A percentile compares a stretch with the other conserved stretches of the same genome.
These are phyloP conservation scores for Acleris sparsana DNA, from an alignment of 2,888 invertebrate species.

Conservation along the genomic window DNA sequence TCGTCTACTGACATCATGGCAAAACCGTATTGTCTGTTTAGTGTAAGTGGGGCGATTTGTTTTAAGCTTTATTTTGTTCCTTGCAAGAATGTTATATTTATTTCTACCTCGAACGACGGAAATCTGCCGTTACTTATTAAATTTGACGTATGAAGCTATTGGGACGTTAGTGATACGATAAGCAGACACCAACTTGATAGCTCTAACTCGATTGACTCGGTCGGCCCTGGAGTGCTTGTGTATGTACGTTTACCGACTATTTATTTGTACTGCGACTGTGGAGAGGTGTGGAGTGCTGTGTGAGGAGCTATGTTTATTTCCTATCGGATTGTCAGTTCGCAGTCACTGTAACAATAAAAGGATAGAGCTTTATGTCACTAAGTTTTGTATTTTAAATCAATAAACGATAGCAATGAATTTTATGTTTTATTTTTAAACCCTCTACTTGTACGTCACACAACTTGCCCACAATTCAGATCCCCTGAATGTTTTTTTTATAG, in stretches of 20 bases:
- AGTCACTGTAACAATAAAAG: conserved; percentile 84
- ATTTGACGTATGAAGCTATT: conserved; percentile 53
- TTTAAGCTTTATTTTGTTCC: conserved; percentile 35
- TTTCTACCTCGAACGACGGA: conserved; percentile 43
- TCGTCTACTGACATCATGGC: conserved; percentile 60
- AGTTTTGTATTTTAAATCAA: conserved; percentile 85
- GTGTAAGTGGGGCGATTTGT: conserved; percentile 32
- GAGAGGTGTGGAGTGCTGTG: conserved; percentile 60
- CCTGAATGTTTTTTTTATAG: too few species aligned
- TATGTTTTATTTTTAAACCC: conserved; percentile 51
- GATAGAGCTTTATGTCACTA: conserved; percentile 84
- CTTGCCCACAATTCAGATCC: too few species aligned
- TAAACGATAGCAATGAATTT: conserved; percentile 81
- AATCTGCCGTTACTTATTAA: conserved; percentile 57
- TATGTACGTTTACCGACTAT: conserved; percentile 55
- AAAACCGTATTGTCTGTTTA: conserved; percentile 31
- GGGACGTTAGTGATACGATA: conserved; percentile 55
- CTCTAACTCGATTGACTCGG: conserved; percentile 62
- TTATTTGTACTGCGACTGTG: conserved; percentile 75
- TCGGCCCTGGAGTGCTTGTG: conserved; percentile 74
- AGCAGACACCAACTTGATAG: conserved; percentile 64
- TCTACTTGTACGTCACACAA: conserved; percentile 36
- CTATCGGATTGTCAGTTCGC: conserved; percentile 84
- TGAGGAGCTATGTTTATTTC: conserved; percentile 79
- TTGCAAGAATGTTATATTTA: conserved; percentile 37